These are phyloP conservation scores for Ceratoteleas bidentatus DNA, from an alignment of 1,140 invertebrate species.

Conservation along the genomic window DNA sequence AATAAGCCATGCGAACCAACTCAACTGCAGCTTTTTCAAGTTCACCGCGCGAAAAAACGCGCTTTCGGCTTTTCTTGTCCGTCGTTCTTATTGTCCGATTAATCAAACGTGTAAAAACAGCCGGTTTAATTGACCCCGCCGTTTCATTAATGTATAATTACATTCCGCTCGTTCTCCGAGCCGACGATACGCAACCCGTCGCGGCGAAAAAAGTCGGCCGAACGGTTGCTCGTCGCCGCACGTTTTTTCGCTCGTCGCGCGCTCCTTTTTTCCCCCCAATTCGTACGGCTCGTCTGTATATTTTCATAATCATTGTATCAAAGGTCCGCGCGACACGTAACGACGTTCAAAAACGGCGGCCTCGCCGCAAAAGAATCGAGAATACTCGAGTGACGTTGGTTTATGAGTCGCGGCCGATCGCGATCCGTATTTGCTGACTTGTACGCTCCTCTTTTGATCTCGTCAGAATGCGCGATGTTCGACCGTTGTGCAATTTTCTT, in stretches of 20 bases:
- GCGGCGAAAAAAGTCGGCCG: conserved; percentile 36
- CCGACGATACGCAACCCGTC: conserved; percentile 25
- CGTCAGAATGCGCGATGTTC: conserved; percentile 74
- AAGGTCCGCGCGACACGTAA: conserved; percentile 54
- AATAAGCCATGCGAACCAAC: no score
- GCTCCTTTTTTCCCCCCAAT: conserved; percentile 30
- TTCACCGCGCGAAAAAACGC: neutral
- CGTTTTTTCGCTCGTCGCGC: conserved; percentile 32
- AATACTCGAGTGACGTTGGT: conserved; percentile 72
- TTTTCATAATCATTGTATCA: conserved; percentile 65
- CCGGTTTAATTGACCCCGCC: neutral
- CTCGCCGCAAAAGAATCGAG: conserved; percentile 67
- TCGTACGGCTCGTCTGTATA: conserved; percentile 60
- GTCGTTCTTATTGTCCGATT: no score
- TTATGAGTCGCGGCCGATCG: conserved; percentile 70
- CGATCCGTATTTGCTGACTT: conserved; percentile 74
- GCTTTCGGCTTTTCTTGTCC: no score
- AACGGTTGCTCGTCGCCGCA: conserved; percentile 49
- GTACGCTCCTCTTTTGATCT: conserved; percentile 72
- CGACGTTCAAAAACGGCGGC: conserved; percentile 64
- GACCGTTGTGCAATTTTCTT: conserved; percentile 63
- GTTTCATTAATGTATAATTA: conserved; percentile 15
- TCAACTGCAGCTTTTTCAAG: neutral
- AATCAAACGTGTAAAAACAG: no score
- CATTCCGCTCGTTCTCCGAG: conserved; percentile 13